Conservation (phyloP, 2,888 invertebrate genomes). For the Dryadula phaetusa region DNA sequence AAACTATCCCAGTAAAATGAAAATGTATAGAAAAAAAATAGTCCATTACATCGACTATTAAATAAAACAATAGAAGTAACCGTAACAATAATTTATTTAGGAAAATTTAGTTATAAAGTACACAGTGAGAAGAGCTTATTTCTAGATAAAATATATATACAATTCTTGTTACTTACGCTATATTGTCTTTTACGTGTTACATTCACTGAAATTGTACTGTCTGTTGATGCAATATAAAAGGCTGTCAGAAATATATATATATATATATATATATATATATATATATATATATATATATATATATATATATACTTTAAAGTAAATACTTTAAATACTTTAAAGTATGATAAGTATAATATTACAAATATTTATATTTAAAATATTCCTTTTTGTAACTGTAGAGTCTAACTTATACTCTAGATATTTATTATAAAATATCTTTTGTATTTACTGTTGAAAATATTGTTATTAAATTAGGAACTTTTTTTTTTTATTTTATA, state of each 20-base stretch:
- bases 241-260: not conserved
- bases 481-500: not conserved
- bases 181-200: slow-evolving; percentile 24
- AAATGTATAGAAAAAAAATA: too few relatives aligned
- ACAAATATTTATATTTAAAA: not conserved
- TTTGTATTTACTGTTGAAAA: not conserved
- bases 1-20: too few relatives aligned
- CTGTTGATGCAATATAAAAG: not conserved
- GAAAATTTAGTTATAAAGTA: slow-evolving; percentile 17
- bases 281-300: not conserved
- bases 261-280: not conserved
- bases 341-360: not conserved
- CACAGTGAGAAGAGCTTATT: slow-evolving; percentile 11
- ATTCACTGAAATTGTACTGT: slow-evolving; percentile 29
- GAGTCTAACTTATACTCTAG: not conserved
- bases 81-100: slow-evolving; percentile 28
- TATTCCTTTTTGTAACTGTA: not conserved
- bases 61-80: slow-evolving; percentile 21
- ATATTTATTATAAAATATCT: not conserved
- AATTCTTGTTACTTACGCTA: slow-evolving; percentile 9
- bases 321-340: not conserved
- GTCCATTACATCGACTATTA: too few relatives aligned
- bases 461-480: not conserved
- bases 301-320: too few relatives aligned
- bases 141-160: slow-evolving; percentile 23